phyloP scores from a whole-genome alignment of 2,113 vertebrate species.

The Tenrec ecaudatus region DNA sequence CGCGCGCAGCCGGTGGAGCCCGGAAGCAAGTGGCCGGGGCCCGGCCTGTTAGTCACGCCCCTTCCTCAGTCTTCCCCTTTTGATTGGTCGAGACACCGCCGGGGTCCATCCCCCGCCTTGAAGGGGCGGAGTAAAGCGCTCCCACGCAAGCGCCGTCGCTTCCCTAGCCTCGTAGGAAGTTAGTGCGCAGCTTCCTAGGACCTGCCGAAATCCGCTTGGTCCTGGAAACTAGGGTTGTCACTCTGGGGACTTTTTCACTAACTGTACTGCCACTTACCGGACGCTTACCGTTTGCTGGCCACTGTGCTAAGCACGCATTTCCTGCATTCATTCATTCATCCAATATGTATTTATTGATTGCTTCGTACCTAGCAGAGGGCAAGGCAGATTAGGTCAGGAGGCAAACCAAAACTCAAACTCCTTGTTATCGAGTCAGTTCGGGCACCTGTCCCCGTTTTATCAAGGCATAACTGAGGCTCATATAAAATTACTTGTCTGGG shows the following conservation, averaged over 20 bases:
- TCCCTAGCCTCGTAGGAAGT: rapidly evolving
- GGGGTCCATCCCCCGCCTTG: neutral
- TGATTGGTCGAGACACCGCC: neutral
- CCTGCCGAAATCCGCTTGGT: rapidly evolving
- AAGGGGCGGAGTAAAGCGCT: neutral
- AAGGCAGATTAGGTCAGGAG: neutral
- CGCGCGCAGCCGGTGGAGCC: slow-evolving; percentile 70
- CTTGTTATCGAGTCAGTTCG: no score
- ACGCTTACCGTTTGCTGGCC: neutral
- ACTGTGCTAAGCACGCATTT: neutral
- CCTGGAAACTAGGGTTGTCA: rapidly evolving
- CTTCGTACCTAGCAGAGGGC: neutral
- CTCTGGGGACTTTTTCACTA: neutral
- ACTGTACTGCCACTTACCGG: neutral
- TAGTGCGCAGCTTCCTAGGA: neutral
- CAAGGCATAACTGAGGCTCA: neutral
- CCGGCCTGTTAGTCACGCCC: slow-evolving; percentile 61
- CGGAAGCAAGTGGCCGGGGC: slow-evolving; percentile 43
- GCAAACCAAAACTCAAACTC: no score
- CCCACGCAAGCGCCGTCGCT: slow-evolving; percentile 1
- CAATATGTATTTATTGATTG: neutral
- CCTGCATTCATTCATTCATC: neutral
- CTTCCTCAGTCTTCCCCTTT: slow-evolving; percentile 4
- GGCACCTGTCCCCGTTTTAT: neutral
- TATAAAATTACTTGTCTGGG: neutral